Percentiles rank a stretch among this genome's conserved stretches.
These are phyloP conservation scores for Glaucopsyche alexis DNA, from an alignment of 2,888 invertebrate genomes.

Conservation along the genomic window DNA sequence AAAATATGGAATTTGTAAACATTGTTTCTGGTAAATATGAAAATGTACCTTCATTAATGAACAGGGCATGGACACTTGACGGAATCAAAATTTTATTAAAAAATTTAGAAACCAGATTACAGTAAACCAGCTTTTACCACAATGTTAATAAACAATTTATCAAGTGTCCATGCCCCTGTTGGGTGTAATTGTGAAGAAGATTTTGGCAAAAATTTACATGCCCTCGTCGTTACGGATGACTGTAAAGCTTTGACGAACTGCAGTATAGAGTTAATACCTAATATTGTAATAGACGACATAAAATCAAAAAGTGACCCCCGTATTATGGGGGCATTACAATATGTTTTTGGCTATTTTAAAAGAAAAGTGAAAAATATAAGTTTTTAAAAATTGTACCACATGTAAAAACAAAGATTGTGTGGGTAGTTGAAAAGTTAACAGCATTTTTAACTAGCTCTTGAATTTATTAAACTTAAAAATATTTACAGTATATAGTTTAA, in stretches of 20 bases:
- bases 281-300: background rate
- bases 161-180: background rate
- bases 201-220: background rate
- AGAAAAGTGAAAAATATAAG: too few species aligned
- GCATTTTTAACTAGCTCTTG: too few species aligned
- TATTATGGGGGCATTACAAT: background rate
- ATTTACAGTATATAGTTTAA: too few species aligned
- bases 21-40: constrained; percentile 17
- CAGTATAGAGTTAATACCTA: background rate
- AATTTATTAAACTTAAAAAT: too few species aligned
- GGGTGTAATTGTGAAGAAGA: constrained; percentile 39
- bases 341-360: too few species aligned
- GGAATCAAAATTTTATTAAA: constrained; percentile 30
- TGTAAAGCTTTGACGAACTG: background rate
- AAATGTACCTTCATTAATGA: constrained; percentile 37
- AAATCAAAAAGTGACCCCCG: background rate
- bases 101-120: constrained; percentile 30
- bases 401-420: too few species aligned
- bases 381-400: too few species aligned
- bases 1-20: constrained; percentile 37
- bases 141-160: too few species aligned
- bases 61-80: constrained; percentile 38
- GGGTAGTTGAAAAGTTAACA: too few species aligned
- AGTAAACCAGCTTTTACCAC: too few species aligned
- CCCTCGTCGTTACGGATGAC: background rate